A percentile compares a stretch with the other conserved stretches of the same genome.
Evolutionary conservation across 2,797 vertebrate genomes (phyloP).

Genomic region (Simalia tracyae): DNA sequence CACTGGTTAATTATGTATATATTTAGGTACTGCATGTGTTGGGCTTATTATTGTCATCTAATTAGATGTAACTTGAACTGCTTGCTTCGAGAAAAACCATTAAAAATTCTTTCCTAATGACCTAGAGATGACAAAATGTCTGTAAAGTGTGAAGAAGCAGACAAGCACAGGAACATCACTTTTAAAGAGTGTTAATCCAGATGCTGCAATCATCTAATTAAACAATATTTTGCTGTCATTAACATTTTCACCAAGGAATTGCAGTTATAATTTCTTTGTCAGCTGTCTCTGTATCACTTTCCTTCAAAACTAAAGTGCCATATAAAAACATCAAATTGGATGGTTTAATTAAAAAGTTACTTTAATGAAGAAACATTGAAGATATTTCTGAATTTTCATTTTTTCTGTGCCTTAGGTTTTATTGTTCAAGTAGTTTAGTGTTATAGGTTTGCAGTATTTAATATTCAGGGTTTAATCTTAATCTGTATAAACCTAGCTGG

Average conservation of each 20-base stretch:
- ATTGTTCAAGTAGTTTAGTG: slow-evolving; percentile 74
- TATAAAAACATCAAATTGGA: slow-evolving; percentile 80
- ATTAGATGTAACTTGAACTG: slow-evolving; percentile 96
- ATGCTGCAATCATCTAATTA: slow-evolving; percentile 94
- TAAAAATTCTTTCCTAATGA: slow-evolving; percentile 96
- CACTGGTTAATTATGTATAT: slow-evolving; percentile 97
- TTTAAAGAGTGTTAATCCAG: slow-evolving; percentile 90
- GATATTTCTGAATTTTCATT: slow-evolving; percentile 75
- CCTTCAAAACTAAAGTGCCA: slow-evolving; percentile 78
- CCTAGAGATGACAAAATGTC: slow-evolving; percentile 98
- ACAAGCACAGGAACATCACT: slow-evolving; percentile 82
- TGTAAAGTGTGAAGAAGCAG: slow-evolving; percentile 88
- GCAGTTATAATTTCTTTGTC: slow-evolving; percentile 85
- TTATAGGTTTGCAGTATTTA: slow-evolving; percentile 69
- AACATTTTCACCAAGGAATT: slow-evolving; percentile 91
- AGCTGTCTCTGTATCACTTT: slow-evolving; percentile 82
- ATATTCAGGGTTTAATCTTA: slow-evolving; percentile 72
- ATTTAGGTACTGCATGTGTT: slow-evolving; percentile 90
- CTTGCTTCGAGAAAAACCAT: slow-evolving; percentile 96
- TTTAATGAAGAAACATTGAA: slow-evolving; percentile 72
- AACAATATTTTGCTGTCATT: slow-evolving; percentile 98
- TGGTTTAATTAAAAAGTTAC: slow-evolving; percentile 80
- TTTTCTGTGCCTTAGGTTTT: slow-evolving; percentile 66
- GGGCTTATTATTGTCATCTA: slow-evolving; percentile 99
- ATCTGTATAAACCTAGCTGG: slow-evolving; percentile 59